These are phyloP conservation scores for Probosciger aterrimus DNA, from an alignment of 2,113 vertebrate species.

Conservation along the genomic window DNA sequence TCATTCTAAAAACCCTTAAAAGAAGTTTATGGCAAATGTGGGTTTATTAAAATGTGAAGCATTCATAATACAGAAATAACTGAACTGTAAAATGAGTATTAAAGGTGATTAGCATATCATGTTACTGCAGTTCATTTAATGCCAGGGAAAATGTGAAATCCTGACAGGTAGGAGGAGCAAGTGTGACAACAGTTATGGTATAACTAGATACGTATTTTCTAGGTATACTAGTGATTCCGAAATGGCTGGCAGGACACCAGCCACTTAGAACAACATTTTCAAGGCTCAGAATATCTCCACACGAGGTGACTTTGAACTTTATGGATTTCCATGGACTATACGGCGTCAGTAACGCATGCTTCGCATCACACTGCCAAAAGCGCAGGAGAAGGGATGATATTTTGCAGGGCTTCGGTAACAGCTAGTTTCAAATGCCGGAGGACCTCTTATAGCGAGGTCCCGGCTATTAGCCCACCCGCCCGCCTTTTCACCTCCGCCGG, in stretches of 20 bases:
- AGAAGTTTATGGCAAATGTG: background rate
- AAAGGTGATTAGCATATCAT: background rate
- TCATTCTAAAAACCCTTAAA: background rate
- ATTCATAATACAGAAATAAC: background rate
- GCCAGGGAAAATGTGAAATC: background rate
- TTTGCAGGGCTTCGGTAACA: background rate
- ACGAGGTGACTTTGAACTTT: background rate
- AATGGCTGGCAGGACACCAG: background rate
- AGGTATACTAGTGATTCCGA: background rate
- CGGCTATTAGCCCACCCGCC: background rate
- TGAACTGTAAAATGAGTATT: background rate
- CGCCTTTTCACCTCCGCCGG: background rate
- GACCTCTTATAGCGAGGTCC: background rate
- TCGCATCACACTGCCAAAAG: background rate
- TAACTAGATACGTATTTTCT: background rate
- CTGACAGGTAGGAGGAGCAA: background rate
- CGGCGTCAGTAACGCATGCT: background rate
- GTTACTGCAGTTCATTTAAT: background rate
- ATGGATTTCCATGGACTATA: background rate
- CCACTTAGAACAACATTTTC: background rate
- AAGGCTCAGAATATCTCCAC: background rate
- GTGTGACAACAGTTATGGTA: accelerated
- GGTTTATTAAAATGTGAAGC: background rate
- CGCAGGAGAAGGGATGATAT: accelerated
- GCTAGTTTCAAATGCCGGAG: accelerated